Conservation (phyloP, 2,113 vertebrate genomes). For the Scomber japonicus region DNA sequence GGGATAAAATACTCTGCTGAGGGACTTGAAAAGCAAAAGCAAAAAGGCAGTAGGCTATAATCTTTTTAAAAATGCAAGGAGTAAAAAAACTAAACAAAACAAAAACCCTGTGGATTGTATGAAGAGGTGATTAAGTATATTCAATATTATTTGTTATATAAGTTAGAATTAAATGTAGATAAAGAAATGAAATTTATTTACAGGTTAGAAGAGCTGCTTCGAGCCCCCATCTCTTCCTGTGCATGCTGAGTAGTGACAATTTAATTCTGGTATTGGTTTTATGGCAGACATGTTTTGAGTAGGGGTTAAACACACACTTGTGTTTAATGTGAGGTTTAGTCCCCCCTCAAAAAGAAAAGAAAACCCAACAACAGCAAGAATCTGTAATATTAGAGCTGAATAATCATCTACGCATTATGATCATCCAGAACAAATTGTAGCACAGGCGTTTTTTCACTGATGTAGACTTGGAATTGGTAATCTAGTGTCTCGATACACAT, state of each 20-base stretch:
- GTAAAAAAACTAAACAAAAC: not conserved
- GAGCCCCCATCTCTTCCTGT: conserved; percentile 19
- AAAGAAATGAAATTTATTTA: conserved; percentile 29
- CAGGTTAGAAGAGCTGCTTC: conserved; percentile 44
- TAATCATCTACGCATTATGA: conserved; percentile 41
- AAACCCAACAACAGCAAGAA: not conserved
- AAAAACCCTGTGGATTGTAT: not conserved
- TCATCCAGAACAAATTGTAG: conserved; percentile 30
- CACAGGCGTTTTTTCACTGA: conserved; percentile 39
- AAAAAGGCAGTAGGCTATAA: not conserved
- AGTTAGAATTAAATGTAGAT: conserved; percentile 39
- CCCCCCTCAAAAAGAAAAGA: not conserved
- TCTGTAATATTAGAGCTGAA: conserved; percentile 16
- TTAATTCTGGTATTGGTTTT: conserved; percentile 52
- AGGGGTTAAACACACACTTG: conserved; percentile 33
- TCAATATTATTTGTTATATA: conserved; percentile 23
- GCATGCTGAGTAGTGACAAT: conserved; percentile 31
- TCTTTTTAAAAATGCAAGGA: not conserved
- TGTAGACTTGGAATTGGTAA: conserved; percentile 69
- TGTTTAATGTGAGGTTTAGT: conserved; percentile 10
- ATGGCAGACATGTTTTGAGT: not conserved
- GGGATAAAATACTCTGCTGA: conserved; percentile 31
- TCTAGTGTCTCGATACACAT: conserved; percentile 61
- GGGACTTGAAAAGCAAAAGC: conserved; percentile 17
- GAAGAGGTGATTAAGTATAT: conserved; percentile 30